These are phyloP conservation scores for Chaitophorus viminalis DNA, from an alignment of 2,888 invertebrate species.

Conservation along the genomic window DNA sequence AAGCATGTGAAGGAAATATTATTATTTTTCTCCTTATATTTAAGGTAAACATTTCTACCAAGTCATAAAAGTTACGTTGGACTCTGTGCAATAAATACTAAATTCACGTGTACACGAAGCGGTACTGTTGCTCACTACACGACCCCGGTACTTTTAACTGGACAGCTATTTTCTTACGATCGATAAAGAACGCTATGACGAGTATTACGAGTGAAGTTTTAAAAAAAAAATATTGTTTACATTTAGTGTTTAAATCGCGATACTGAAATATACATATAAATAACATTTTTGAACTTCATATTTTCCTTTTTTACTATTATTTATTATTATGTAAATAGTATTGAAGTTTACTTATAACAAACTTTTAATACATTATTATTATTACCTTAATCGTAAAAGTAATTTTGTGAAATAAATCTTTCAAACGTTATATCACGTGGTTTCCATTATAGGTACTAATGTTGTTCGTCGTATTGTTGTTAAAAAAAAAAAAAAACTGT, in stretches of 20 bases:
- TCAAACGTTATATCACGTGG: too few species aligned
- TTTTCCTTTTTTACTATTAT: not conserved
- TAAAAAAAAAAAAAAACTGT: not conserved
- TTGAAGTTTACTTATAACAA: not conserved
- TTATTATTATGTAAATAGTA: not conserved
- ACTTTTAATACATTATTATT: not conserved
- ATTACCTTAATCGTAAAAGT: not conserved
- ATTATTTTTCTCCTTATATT: conserved; percentile 23
- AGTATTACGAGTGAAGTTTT: not conserved
- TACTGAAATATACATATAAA: not conserved
- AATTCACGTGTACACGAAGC: not conserved
- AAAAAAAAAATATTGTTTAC: not conserved
- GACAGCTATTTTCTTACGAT: not conserved
- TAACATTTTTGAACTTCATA: not conserved
- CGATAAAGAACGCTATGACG: not conserved
- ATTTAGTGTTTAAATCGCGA: not conserved
- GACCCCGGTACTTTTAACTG: not conserved
- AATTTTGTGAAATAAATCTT: not conserved
- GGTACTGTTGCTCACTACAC: not conserved
- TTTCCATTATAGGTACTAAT: too few species aligned
- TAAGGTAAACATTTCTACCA: conserved; percentile 44
- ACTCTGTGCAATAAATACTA: not conserved
- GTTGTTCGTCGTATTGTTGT: too few species aligned
- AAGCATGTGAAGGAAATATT: conserved; percentile 36
- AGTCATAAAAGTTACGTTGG: conserved; percentile 32